These are phyloP conservation scores for Aphodius sticticus DNA, from an alignment of 2,888 invertebrate species.

Conservation along the genomic window DNA sequence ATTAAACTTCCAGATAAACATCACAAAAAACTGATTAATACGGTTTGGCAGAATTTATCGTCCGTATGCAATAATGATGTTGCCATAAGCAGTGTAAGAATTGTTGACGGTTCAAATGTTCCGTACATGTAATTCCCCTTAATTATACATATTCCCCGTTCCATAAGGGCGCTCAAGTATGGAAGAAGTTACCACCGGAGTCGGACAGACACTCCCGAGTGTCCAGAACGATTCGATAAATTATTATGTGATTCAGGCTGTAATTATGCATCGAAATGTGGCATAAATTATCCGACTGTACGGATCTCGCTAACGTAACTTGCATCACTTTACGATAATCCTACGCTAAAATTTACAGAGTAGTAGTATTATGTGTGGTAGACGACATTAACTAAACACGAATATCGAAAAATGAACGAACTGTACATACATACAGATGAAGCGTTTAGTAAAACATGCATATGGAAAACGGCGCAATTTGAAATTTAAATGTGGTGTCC, in stretches of 20 bases:
- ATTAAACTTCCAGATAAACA: background rate
- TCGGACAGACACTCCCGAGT: constrained; percentile 28
- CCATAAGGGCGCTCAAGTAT: background rate
- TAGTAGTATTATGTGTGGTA: background rate
- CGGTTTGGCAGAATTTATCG: background rate
- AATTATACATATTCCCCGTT: background rate
- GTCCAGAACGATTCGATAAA: constrained; percentile 40
- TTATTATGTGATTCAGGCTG: constrained; percentile 31
- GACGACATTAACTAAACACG: background rate
- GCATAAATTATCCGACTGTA: background rate
- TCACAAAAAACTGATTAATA: background rate
- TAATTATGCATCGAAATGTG: constrained; percentile 8
- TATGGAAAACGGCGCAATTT: background rate
- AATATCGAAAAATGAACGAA: background rate
- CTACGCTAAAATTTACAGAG: background rate
- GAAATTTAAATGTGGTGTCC: background rate
- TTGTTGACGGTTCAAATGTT: constrained; percentile 4
- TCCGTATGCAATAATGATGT: background rate
- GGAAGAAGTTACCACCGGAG: background rate
- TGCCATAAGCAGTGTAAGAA: constrained; percentile 4
- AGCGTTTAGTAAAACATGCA: constrained; percentile 4
- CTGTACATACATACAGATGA: background rate
- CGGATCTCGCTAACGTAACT: no score
- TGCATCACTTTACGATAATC: background rate
- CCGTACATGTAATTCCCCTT: constrained; percentile 4